Base-by-base conservation (phyloP, 2,888 invertebrate genomes). In the Dicranocentrus wangi region DNA sequence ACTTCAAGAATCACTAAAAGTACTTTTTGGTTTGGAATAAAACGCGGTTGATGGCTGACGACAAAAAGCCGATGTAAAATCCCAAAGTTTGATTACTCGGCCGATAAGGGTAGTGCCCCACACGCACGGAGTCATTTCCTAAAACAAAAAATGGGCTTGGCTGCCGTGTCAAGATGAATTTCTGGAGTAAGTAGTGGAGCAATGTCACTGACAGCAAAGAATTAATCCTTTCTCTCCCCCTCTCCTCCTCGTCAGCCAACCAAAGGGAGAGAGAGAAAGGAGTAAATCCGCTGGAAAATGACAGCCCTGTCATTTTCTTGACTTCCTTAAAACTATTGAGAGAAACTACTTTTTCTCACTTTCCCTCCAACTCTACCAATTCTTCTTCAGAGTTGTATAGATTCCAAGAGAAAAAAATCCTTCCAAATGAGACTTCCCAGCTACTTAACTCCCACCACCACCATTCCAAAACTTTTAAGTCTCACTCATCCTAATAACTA, bases 251-350 rank as follows among this genome's bases (percentile, higher is more conserved):
- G 53, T 32, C 39, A 61, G 25, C 13, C 17, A 28, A 61, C 15
- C 47, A 70, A 70, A 63, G 42, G 70, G 63, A 65, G 28, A 78
- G 70, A 70, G 69, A 63, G 42, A 78, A 70, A 65, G 28, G 70
- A 78, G 78, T 78, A 77, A 77, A 77, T 77, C 77, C 77, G 63
- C 25, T 77, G 69, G 77, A 77, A 77, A 77, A 77, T 77, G 77
- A 77, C 77, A 77, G 69, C 51, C 60, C 63, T 70, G 70, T 78
- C 77, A 77, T 70, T 63, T 78, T 70, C 63, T 53, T 70, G 70
- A 63, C 78, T 78, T 78, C 19, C 61, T 63, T 53, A 78, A 78
- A 70, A 70, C 70, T 70, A 77, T 70, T 23, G 53, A 78, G 70
- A 47, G 15, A 10, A 60, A 69, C 28, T 61, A 69, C 69, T 61